Conservation (phyloP, 2,113 vertebrate genomes). For the Mesitornis unicolor region DNA sequence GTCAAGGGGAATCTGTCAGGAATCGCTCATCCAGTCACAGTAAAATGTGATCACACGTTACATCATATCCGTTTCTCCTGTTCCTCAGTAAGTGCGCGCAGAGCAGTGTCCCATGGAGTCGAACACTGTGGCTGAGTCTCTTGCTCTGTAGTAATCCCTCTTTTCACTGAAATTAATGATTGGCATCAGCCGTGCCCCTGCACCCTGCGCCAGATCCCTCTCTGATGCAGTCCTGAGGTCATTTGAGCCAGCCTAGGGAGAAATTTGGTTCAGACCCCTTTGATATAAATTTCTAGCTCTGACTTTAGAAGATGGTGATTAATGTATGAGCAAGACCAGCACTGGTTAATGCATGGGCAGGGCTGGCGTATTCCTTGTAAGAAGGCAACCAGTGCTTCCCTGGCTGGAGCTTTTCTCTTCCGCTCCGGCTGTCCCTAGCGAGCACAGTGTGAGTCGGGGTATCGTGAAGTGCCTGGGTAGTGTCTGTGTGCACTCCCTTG, state of each 20-base stretch:
- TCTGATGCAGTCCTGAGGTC: not conserved
- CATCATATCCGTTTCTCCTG: not conserved
- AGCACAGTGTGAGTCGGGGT: not conserved
- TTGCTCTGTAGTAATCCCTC: not conserved
- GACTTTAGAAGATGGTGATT: not conserved
- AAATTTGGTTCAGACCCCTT: not conserved
- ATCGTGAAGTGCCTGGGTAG: not conserved
- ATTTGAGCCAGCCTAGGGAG: not conserved
- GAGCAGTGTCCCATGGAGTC: not conserved
- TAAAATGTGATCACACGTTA: not conserved
- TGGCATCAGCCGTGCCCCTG: no score
- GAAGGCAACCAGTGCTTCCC: not conserved
- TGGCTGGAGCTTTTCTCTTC: not conserved
- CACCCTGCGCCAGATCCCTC: not conserved
- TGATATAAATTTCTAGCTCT: not conserved
- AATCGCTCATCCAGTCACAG: not conserved
- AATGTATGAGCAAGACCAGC: not conserved
- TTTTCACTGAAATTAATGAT: not conserved
- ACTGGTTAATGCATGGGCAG: not conserved
- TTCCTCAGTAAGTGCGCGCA: not conserved
- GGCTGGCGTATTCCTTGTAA: not conserved
- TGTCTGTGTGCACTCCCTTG: accelerated
- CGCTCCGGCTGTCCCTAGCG: accelerated
- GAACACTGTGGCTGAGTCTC: accelerated
- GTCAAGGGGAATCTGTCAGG: not conserved